Evolutionary conservation across 2,113 vertebrate genomes (phyloP), one percentile per base, ranked within the genome.

Genomic region (Choloepus hoffmanni): DNA sequence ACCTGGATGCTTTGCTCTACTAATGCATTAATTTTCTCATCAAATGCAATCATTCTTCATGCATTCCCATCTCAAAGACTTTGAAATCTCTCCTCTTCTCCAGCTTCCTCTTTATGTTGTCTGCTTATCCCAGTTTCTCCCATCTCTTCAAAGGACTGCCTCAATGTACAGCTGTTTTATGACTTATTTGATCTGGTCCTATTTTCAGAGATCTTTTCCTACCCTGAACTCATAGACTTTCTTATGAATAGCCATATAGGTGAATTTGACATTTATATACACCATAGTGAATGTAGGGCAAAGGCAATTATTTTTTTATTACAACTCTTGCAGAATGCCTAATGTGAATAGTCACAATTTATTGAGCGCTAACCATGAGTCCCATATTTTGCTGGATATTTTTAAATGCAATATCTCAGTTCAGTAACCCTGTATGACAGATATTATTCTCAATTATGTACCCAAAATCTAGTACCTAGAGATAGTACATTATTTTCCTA

Each of bases 401-500:
- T 93, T 45, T 45, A 95, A 96, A 82, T 62, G 30, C 0, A 40
- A 26, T 1, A 83, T 94, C n/a, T 95, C 82, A 88, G 36, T 82
- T 85, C 62, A 81, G 28, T 48, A 55, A 70, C 19, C 21, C 28
- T 21, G 3, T 85, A 65, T 95, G 86, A 14, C 16, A 73, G 43
- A 40, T 43, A 85, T 65, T 53, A 73, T 48, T 4, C 14, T 95
- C 33, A 48, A 13, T 5, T 40, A 84, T 23, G 7, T 40, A 43
- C n/a, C 33, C 40, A 88, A 88, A 77, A 84, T 62, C 58, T 88
- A 73, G 28, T 21, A 90, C 72, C 40, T 62, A 81, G 21, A 86
- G 5, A 65, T 19, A 92, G 33, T 15, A 43, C 7, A 3, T 94
- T 72, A 65, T 89, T 86, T 77, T 93, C 36, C n/a, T 70, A 72